Evolutionary conservation across 2,113 vertebrate species (phyloP), one percentile per base, ranked within the genome.

Genomic region (Chloropsis hardwickii): DNA sequence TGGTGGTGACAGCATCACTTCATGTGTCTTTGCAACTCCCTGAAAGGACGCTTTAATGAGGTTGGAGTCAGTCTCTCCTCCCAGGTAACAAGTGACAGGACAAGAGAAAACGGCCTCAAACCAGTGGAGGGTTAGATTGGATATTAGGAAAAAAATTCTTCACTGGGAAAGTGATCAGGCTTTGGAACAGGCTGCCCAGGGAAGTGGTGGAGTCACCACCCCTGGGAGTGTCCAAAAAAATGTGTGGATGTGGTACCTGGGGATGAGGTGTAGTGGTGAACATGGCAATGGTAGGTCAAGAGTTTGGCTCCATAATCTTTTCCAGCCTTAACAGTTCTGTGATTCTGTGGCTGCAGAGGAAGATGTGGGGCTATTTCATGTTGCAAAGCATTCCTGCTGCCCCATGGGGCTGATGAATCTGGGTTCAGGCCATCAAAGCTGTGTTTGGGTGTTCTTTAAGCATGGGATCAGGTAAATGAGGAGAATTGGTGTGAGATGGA

Each of bases 381-480:
- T 25, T 44, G 21, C 9, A 57, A 39, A 24, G 13, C 8, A 27
- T 18, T 44, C 8, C 47, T 0, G 0, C 28, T n/a, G 5, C 21
- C 45, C 24, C 24, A 0, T 1, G 14, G 58, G 35, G 7, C 27
- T 56, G 58, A 11, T 14, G 18, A 56, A 4, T 33, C 27, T 22
- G 8, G 8, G 29, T 12, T 72, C 20, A 42, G 31, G 25, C 11
- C 25, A 60, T 23, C 29, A 45, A 12, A 80, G 4, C 4, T 47
- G 35, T 7, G 12, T 4, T 69, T 48, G 57, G 56, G 28, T 3
- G 0, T 29, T 72, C 45, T 72, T 54, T 44, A 37, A 60, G 23
- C 0, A 0, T 10, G 9, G 39, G 21, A 44, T 23, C 23, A 60
- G 40, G 18, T 37, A 54, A 71, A 31, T 7, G 12, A n/a, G 16